Conservation (phyloP, 2,888 invertebrate species). For the Malachius bipustulatus region DNA sequence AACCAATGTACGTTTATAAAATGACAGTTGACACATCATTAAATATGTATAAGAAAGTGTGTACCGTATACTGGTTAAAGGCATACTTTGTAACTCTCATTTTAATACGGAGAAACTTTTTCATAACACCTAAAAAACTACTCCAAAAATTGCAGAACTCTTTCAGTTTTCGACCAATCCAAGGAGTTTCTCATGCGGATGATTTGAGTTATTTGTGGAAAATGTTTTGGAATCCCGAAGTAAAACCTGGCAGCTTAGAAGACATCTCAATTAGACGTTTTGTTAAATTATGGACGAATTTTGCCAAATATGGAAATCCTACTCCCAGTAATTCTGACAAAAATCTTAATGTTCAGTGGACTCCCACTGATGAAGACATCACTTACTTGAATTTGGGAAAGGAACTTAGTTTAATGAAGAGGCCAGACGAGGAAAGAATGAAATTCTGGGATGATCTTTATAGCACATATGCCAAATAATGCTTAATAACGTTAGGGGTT, state of each 20-base stretch:
- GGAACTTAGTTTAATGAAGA: slow-evolving; percentile 21
- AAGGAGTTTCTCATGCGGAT: slow-evolving; percentile 23
- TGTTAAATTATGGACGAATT: slow-evolving; percentile 27
- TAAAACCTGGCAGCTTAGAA: slow-evolving; percentile 23
- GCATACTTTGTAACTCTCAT: too few species aligned
- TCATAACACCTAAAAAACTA: too few species aligned
- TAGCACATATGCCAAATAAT: too few species aligned
- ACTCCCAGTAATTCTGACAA: slow-evolving; percentile 22
- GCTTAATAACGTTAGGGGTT: too few species aligned
- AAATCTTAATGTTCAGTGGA: slow-evolving; percentile 25
- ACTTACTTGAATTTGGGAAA: slow-evolving; percentile 28
- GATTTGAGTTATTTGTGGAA: slow-evolving; percentile 25
- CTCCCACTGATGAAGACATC: slow-evolving; percentile 20
- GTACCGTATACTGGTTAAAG: too few species aligned
- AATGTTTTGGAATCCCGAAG: slow-evolving; percentile 16
- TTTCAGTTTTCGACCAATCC: too few species aligned
- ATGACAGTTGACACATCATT: too few species aligned
- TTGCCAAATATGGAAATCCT: slow-evolving; percentile 25
- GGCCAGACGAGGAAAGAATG: slow-evolving; percentile 26
- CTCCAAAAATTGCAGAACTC: too few species aligned
- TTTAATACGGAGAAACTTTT: too few species aligned
- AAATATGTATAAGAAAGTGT: too few species aligned
- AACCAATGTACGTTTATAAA: too few species aligned
- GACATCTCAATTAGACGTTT: slow-evolving; percentile 21
- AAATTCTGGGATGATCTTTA: slow-evolving; percentile 29